Base-by-base conservation (phyloP, 1,140 invertebrate genomes). In the Drosophila asahinai region DNA sequence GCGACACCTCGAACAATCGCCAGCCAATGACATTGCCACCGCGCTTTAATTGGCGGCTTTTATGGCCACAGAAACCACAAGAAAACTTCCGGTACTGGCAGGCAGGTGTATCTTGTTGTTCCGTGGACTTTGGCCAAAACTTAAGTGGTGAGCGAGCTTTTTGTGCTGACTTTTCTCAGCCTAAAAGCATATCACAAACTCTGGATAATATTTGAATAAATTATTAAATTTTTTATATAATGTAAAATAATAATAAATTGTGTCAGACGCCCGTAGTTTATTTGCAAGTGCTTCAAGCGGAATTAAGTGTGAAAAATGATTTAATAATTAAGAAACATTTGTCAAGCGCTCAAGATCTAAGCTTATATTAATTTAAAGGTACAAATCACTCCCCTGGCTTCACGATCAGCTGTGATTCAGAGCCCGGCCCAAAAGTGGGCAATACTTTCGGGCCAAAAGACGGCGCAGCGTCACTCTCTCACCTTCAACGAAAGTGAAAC, bases 401-500 rank as follows among this genome's bases (percentile, higher is more conserved):
- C 1, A 1, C 9, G 5, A n/a, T 0, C 27, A 33, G 1, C n/a
- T 8, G 9, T 9, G 4, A 2, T 11, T 12, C 0, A 11, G 2
- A 14, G 9, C 17, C 38, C 27, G 30, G 5, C 63, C 63, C 60
- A 59, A 90, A 90, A 90, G 81, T 79, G 67, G 47, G 60, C 78
- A 72, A 57, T 7, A 19, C n/a, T 30, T 47, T 15, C 9, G 3
- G 12, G 45, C 19, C 8, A 33, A 12, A 15, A 60, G 30, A 27
- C 27, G 48, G 27, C 6, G 15, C 7, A 15, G 25, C 19, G 11
- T 6, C 15, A 6, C n/a, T 48, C 30, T 43, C 33, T 36, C 49
- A 48, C 33, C 15, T 33, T 66, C 60, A 92, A 92, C 51, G 86
- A 92, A 92, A 92, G 90, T 92, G 91, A 92, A 92, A 92, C 64